Conservation (phyloP, 2,888 invertebrate genomes). For the Heliconius ethilla region DNA sequence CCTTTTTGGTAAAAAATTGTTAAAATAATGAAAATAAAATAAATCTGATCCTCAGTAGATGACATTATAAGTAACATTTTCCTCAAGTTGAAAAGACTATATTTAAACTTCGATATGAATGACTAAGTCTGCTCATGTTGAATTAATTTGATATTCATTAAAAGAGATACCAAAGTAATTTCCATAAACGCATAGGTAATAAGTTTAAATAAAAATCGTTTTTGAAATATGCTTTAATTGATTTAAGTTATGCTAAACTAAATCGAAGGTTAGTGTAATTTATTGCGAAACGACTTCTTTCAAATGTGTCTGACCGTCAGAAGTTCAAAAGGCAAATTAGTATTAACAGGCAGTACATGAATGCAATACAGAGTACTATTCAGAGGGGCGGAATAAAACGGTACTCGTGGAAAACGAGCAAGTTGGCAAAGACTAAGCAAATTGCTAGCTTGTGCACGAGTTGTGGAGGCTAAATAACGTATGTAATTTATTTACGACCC, state of each 20-base stretch:
- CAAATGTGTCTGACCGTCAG: background rate
- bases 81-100: background rate
- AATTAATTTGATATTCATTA: conserved; percentile 1
- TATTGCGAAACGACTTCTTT: conserved; percentile 11
- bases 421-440: conserved; percentile 35
- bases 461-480: conserved; percentile 30
- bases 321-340: conserved; percentile 23
- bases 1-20: too few relatives aligned
- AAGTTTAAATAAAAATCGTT: background rate
- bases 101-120: background rate
- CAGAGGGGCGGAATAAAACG: conserved; percentile 31
- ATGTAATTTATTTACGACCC: conserved; percentile 33
- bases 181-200: background rate
- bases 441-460: conserved; percentile 32
- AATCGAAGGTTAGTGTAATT: conserved; percentile 25
- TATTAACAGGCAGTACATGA: conserved; percentile 29
- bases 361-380: conserved; percentile 26
- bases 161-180: background rate
- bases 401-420: conserved; percentile 26
- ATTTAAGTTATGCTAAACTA: background rate
- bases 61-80: background rate
- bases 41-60: background rate
- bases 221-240: conserved; percentile 1
- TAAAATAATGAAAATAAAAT: background rate
- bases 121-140: conserved; percentile 1